Conservation (phyloP, 1,140 invertebrate species). For the Eriosoma lanigerum region DNA sequence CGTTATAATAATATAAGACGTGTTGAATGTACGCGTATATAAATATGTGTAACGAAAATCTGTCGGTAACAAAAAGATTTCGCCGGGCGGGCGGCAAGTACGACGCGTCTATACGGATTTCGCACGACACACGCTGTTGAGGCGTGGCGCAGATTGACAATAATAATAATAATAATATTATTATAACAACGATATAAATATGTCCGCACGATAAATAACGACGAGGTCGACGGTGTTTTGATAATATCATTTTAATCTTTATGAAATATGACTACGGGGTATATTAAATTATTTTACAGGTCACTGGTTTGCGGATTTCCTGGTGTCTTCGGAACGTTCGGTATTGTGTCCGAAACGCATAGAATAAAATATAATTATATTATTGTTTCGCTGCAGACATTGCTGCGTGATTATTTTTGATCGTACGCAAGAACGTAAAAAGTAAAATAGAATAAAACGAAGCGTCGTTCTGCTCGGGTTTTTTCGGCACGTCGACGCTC, state of each 20-base stretch:
- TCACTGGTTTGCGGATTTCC: slow-evolving; percentile 11
- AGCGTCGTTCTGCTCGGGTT: slow-evolving; percentile 21
- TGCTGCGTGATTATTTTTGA: too few species aligned
- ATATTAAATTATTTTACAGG: not conserved
- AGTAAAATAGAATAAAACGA: not conserved
- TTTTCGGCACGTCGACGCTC: too few species aligned
- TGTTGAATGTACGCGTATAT: too few species aligned
- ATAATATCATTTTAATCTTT: not conserved
- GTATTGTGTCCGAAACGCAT: not conserved
- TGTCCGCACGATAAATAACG: not conserved
- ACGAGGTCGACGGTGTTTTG: not conserved
- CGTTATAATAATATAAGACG: too few species aligned
- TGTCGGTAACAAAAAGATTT: too few species aligned
- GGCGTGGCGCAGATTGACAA: slow-evolving; percentile 35
- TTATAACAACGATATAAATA: not conserved
- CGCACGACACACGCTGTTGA: not conserved
- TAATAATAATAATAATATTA: not conserved
- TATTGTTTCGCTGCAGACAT: too few species aligned
- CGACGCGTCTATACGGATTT: not conserved
- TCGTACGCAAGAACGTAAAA: not conserved
- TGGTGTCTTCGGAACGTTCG: not conserved
- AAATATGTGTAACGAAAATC: too few species aligned
- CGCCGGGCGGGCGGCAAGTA: too few species aligned
- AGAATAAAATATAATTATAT: too few species aligned
- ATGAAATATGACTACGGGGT: not conserved